Conservation (phyloP, 30 jellyfish, hydroid and myxozoan species). For the Chironex yamaguchii region DNA sequence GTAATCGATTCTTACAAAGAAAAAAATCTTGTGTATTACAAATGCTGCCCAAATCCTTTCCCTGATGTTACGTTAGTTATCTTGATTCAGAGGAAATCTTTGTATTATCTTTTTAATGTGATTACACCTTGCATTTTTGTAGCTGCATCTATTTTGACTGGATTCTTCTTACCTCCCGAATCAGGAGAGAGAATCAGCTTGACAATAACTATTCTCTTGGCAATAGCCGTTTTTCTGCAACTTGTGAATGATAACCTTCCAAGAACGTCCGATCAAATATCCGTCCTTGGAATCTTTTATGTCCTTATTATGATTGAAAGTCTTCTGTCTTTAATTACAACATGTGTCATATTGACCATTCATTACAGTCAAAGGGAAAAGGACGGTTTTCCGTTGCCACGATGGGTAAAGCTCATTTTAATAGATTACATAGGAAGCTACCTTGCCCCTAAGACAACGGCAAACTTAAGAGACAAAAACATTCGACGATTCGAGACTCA, state of each 20-base stretch:
- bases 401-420: constrained; percentile 88
- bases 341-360: constrained; percentile 82
- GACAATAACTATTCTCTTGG: constrained; percentile 83
- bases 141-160: constrained; percentile 67
- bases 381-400: constrained; percentile 78
- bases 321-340: constrained; percentile 80
- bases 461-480: no score
- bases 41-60: constrained; percentile 84
- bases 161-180: constrained; percentile 96
- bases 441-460: no score
- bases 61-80: constrained; percentile 75
- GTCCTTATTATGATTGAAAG: constrained; percentile 92
- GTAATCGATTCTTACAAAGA: constrained; percentile 16
- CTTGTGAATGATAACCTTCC: constrained; percentile 86
- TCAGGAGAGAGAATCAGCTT: constrained; percentile 92
- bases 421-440: no score
- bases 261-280: constrained; percentile 82
- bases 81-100: constrained; percentile 76
- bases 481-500: no score
- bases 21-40: constrained; percentile 56
- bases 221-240: constrained; percentile 92
- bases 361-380: constrained; percentile 76
- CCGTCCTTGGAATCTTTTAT: constrained; percentile 81
- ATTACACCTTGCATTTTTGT: constrained; percentile 89
- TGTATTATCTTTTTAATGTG: constrained; percentile 79